Evolutionary conservation across 2,113 vertebrate genomes (phyloP).

Genomic region (Pteruthius melanotis): DNA sequence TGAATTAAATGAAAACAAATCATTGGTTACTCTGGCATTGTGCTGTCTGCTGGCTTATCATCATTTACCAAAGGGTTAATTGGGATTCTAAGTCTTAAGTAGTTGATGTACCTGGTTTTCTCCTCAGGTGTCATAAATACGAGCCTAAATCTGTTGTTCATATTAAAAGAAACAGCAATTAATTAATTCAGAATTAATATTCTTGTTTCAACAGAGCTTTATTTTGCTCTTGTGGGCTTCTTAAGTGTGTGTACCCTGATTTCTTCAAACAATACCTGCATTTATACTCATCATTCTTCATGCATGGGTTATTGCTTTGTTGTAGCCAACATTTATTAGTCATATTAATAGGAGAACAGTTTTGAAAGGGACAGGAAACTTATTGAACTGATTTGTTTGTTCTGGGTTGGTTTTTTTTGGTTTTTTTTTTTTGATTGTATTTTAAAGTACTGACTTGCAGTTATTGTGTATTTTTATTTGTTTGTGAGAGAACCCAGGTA

Average conservation of each 20-base stretch:
- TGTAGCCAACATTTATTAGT: conserved; percentile 1
- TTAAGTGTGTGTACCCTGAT: neutral
- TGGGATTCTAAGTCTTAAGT: neutral
- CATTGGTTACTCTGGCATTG: neutral
- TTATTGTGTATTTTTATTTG: neutral
- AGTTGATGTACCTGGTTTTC: neutral
- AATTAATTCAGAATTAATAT: neutral
- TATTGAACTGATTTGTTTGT: neutral
- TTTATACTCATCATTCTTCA: neutral
- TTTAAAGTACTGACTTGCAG: neutral
- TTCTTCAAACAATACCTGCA: neutral
- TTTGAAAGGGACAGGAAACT: neutral
- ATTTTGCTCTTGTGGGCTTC: neutral
- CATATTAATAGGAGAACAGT: neutral
- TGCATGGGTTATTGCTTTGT: neutral
- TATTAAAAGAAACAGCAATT: neutral
- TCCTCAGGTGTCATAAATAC: neutral
- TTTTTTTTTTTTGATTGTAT: neutral
- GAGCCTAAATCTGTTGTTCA: neutral
- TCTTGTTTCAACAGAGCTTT: neutral
- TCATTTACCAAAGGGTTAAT: neutral
- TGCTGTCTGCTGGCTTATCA: neutral
- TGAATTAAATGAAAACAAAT: neutral
- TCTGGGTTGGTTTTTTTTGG: too few relatives aligned
- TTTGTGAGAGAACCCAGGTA: neutral